Conservation (phyloP, 2,797 vertebrate genomes). For the Sorex maritimensis region DNA sequence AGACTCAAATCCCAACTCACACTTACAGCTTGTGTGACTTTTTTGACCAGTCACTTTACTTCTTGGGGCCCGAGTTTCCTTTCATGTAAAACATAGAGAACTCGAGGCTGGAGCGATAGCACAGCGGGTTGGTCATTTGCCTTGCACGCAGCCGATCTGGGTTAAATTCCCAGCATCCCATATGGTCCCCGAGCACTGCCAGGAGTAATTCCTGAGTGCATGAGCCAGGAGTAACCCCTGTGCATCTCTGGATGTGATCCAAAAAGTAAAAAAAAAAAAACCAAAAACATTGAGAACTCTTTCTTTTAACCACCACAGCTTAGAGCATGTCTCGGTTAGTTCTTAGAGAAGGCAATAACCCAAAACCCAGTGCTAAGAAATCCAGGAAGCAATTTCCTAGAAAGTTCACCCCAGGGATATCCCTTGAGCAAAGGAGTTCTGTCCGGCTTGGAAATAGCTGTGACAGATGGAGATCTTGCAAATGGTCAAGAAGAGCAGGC, state of each 20-base stretch:
- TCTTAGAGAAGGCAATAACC: not conserved
- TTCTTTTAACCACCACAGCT: not conserved
- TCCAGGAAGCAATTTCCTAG: not conserved
- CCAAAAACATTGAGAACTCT: not conserved
- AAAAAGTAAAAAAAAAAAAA: too few relatives aligned
- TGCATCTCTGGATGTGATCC: too few relatives aligned
- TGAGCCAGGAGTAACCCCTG: too few relatives aligned
- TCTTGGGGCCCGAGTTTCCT: not conserved
- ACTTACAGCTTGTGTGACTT: not conserved
- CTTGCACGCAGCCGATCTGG: too few relatives aligned
- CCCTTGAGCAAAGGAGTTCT: not conserved
- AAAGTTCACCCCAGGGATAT: not conserved
- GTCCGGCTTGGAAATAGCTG: not conserved
- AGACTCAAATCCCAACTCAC: not conserved
- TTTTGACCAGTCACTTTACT: not conserved
- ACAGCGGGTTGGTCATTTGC: too few relatives aligned
- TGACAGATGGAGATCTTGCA: not conserved
- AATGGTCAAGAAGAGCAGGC: not conserved
- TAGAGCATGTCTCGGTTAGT: not conserved
- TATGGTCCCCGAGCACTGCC: too few relatives aligned
- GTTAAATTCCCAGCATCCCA: too few relatives aligned
- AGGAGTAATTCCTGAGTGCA: too few relatives aligned
- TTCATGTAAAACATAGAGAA: not conserved
- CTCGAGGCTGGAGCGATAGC: too few relatives aligned
- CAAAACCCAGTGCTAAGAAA: not conserved